A percentile compares a stretch with the other conserved stretches of the same genome.
These are phyloP conservation scores for Myxocyprinus asiaticus DNA, from an alignment of 2,113 vertebrate genomes.

Conservation along the genomic window DNA sequence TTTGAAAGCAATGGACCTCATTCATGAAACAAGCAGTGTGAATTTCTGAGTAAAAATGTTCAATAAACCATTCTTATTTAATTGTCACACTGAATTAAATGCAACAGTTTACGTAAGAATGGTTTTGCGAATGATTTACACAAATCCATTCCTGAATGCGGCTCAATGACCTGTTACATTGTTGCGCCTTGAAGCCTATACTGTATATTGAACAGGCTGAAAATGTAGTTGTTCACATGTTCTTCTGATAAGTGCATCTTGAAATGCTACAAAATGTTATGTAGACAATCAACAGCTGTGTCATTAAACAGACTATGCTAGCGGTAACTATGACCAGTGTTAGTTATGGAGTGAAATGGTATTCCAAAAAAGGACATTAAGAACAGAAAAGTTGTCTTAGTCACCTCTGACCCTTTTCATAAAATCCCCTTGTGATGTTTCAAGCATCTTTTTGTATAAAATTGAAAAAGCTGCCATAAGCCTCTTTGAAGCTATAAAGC, in stretches of 20 bases:
- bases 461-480: constrained; percentile 36
- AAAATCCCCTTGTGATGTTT: constrained; percentile 43
- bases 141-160: no score
- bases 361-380: constrained; percentile 39
- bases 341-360: constrained; percentile 70
- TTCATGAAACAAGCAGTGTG: no score
- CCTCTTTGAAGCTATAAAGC: constrained; percentile 34
- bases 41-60: no score
- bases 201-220: not conserved
- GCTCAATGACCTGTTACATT: no score
- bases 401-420: constrained; percentile 48
- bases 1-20: not conserved
- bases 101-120: no score
- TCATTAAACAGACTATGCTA: constrained; percentile 72
- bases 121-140: no score
- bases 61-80: no score
- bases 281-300: constrained; percentile 71
- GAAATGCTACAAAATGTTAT: constrained; percentile 67
- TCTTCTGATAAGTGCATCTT: constrained; percentile 67
- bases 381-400: constrained; percentile 54
- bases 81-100: no score
- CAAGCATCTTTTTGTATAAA: constrained; percentile 33
- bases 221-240: constrained; percentile 9
- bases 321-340: constrained; percentile 64
- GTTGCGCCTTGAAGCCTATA: not conserved